Base-by-base conservation (phyloP, 2,113 vertebrate species). In the Periophthalmus modestus region DNA sequence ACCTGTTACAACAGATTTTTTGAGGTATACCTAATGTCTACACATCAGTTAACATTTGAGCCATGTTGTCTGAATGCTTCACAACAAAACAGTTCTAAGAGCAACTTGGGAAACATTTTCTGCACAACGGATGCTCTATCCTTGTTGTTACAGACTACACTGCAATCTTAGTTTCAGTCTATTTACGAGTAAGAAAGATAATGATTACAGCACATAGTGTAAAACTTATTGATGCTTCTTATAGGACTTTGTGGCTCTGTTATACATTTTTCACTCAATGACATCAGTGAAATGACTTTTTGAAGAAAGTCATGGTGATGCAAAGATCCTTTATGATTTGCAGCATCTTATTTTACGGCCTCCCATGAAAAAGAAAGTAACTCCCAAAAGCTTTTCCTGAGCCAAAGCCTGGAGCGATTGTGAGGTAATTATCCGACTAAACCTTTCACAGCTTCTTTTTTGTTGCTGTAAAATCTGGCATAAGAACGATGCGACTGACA, bases 401-500 rank as follows among this genome's bases (percentile, higher is more conserved):
- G 89, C 80, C 87, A 89, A 83, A 93, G 88, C 82, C 85, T 63
- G 72, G 81, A 83, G 86, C 79, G 16, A 78, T 80, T 2, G 34
- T 23, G 24, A 82, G 78, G 84, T 90, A 87, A 90, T 92, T 87
- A 91, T 92, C 80, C 72, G 71, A 70, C 89, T 89, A 77, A 89
- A 89, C 85, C 86, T 88, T 86, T 82, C 82, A 85, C 73, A 54
- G 72, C 73, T 82, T 78, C 77, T 79, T 71, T 55, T 88, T 89
- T 75, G 78, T 89, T 85, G 84, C 81, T 59, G 33, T 55, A 85
- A 85, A 86, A 84, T 78, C 85, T 83, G 79, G 65, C 84, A 79
- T 59, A 33, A 74, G 69, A 78, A 62, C 21, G 71, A 78, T 72
- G 77, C 72, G 67, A 61, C 82, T 84, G 89, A 88, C 81, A 85